Conservation (phyloP, 2,797 vertebrate genomes). For the Pelochelys cantorii region DNA sequence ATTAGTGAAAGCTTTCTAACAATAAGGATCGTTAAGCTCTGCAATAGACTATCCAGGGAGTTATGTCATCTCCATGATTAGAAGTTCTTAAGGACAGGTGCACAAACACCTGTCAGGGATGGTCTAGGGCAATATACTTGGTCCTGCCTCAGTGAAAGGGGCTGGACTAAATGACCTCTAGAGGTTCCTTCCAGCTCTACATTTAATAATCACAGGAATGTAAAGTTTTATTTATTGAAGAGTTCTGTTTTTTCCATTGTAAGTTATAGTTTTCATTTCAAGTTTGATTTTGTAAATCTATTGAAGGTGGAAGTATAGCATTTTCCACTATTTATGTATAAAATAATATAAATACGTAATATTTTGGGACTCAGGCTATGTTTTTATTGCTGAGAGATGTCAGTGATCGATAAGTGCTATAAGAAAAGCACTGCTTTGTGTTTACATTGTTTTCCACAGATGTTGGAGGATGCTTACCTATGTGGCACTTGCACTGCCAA, state of each 20-base stretch:
- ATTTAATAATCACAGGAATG: no score
- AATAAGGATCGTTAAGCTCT: not conserved
- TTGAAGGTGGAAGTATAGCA: conserved; percentile 13
- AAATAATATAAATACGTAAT: not conserved
- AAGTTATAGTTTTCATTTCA: not conserved
- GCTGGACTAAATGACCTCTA: not conserved
- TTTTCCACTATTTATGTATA: not conserved
- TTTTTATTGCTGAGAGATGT: no score
- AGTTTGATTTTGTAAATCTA: not conserved
- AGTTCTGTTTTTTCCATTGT: not conserved
- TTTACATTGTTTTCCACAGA: no score
- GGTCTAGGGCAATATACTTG: not conserved
- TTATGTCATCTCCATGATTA: not conserved
- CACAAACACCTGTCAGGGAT: not conserved
- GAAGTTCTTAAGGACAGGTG: not conserved
- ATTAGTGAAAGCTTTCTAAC: not conserved
- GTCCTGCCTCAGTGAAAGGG: not conserved
- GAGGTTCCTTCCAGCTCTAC: no score
- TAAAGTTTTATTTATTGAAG: not conserved
- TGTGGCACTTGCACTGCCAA: no score
- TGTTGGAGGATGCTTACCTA: no score
- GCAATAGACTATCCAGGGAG: not conserved
- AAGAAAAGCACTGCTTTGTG: no score
- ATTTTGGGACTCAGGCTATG: not conserved
- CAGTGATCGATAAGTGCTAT: no score